phyloP scores from a whole-genome alignment of 53 echinoderm and acorn worm genomes.

The Zoroaster sp. region DNA sequence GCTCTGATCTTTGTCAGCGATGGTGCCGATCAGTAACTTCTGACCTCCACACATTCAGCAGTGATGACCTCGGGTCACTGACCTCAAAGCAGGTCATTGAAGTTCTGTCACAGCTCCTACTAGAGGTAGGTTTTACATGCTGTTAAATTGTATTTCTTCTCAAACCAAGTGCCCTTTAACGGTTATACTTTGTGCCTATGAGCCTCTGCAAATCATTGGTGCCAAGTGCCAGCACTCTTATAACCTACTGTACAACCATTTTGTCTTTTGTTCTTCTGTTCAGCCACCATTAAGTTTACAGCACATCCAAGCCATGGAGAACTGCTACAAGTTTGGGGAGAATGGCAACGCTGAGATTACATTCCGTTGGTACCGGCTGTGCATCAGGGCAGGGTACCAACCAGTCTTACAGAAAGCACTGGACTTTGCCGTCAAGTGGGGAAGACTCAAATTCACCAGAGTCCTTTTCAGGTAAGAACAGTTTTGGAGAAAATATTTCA shows the following conservation, averaged over 20 bases:
- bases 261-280: not conserved
- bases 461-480: conserved; percentile 76
- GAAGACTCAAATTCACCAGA: conserved; percentile 81
- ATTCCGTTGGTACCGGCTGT: conserved; percentile 91
- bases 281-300: conserved; percentile 65
- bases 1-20: conserved; percentile 68
- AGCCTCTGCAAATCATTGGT: too few species aligned
- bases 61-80: conserved; percentile 62
- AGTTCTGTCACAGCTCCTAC: conserved; percentile 73
- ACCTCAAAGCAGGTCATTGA: conserved; percentile 79
- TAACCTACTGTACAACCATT: too few species aligned
- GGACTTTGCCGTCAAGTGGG: conserved; percentile 80
- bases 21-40: conserved; percentile 70
- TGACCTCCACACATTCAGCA: conserved; percentile 63
- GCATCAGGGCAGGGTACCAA: conserved; percentile 64
- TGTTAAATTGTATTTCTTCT: not conserved
- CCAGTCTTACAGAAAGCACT: conserved; percentile 63
- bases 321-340: conserved; percentile 62
- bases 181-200: too few species aligned
- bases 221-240: too few species aligned
- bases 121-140: conserved; percentile 52
- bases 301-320: conserved; percentile 75
- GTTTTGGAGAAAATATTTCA: too few species aligned
- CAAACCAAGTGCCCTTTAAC: too few species aligned
- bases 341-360: conserved; percentile 81